Evolutionary conservation across 2,113 vertebrate genomes (phyloP).

Genomic region (Cyprinodon tularosa): DNA sequence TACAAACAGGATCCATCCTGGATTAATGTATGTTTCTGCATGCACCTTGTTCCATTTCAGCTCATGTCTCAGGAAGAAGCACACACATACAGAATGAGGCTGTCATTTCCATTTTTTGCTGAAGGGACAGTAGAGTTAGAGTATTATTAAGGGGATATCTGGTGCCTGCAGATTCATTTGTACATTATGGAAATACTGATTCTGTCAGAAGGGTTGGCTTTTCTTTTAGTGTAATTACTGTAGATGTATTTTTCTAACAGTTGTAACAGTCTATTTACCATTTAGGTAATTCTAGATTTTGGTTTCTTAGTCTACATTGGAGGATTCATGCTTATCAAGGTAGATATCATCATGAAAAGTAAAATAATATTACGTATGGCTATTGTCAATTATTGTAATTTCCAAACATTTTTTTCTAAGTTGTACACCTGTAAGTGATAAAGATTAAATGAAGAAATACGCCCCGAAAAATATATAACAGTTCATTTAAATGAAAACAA

Average conservation of each 20-base stretch:
- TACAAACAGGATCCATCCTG: neutral
- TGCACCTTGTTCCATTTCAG: neutral
- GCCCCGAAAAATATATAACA: too few relatives aligned
- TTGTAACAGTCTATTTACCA: neutral
- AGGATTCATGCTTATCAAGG: neutral
- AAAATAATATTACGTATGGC: neutral
- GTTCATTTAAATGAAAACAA: too few relatives aligned
- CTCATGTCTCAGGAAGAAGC: neutral
- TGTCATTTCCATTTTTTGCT: neutral
- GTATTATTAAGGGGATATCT: neutral
- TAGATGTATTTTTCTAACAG: neutral
- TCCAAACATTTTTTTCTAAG: neutral
- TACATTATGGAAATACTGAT: neutral
- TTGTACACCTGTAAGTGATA: neutral
- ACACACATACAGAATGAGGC: neutral
- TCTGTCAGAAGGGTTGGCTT: neutral
- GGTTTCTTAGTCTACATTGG: neutral
- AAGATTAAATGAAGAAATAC: too few relatives aligned
- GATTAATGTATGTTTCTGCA: neutral
- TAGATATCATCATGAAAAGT: neutral
- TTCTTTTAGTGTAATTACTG: neutral
- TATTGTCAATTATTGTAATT: neutral
- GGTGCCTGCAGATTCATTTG: neutral
- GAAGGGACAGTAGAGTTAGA: neutral
- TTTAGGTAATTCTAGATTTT: neutral